Evolutionary conservation across 64 coral and sea anemone genomes (phyloP), one percentile per base, ranked within the genome.

Genomic region (Montipora cactus): DNA sequence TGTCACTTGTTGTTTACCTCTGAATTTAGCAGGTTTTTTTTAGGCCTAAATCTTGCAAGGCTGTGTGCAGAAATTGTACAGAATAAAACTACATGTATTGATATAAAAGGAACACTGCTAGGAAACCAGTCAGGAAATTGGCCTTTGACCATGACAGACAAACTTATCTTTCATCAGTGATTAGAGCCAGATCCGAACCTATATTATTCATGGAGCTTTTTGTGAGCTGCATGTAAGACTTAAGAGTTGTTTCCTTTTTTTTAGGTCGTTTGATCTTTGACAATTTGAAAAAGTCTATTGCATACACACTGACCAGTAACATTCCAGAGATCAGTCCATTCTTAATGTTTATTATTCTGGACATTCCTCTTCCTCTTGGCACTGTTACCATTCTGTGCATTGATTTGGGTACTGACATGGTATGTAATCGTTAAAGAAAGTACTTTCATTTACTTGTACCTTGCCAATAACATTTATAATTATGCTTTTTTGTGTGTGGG

Each of bases 241-340:
- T 8, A 22, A 57, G 7, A 11, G 11, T 46, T 93, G 2, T 46
- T 47, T 83, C 78, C 14, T 51, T 3, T 77, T 37, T 55, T 7
- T 77, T 47, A 95, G 93, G 96, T 81, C 96, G 93, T 44, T 76
- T 95, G 44, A 98, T 95, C 87, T 93, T 98, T 93, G 90, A 98
- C 62, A 94, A 98, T 90, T 92, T 98, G 94, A 98, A 98, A 78
- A 98, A 98, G 87, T 99, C 98, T 57, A 99, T 99, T 75, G 98
- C 98, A 8, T 99, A 99, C 85, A 99, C 98, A 3, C 80, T 99
- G 79, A 99, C 98, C n/a, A 99, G 98, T 96, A 99, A 99, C 92
- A 99, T 99, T 70, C 98, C 98, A 21, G 98, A 99, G 58, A 99
- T 99, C 75, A 92, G 73, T 4, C 98, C 98, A 8, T 99, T 96